A percentile compares a stretch with the other conserved stretches of the same genome.
Conservation (phyloP, 2,113 vertebrate genomes). For the Salvelinus fontinalis region DNA sequence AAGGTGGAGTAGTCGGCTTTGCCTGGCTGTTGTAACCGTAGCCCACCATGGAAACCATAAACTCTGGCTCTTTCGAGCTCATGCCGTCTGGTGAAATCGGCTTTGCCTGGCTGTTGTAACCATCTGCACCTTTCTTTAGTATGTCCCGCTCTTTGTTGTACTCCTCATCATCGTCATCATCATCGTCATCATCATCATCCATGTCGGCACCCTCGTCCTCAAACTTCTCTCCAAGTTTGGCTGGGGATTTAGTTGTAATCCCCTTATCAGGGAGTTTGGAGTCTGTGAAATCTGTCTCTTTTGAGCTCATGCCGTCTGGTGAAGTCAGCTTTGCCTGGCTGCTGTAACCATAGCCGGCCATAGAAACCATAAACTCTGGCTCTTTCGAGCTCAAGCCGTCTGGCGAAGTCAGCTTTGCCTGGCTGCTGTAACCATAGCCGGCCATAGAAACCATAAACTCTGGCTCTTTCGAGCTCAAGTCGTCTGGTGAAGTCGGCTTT, state of each 20-base stretch:
- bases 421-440: conserved; percentile 31
- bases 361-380: conserved; percentile 67
- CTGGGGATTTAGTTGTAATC: conserved; percentile 52
- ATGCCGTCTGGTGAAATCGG: conserved; percentile 48
- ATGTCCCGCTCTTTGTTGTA: conserved; percentile 39
- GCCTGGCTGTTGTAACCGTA: conserved; percentile 59
- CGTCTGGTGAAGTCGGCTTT: conserved; percentile 40
- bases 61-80: conserved; percentile 63
- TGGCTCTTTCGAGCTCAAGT: conserved; percentile 55
- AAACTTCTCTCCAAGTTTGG: conserved; percentile 46
- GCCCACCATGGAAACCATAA: conserved; percentile 64
- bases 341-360: conserved; percentile 61
- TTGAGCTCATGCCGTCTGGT: conserved; percentile 47
- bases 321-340: conserved; percentile 49
- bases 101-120: conserved; percentile 12
- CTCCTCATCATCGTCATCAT: conserved; percentile 52
- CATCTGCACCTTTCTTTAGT: conserved; percentile 21
- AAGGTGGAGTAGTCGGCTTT: conserved; percentile 33
- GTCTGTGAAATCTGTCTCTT: conserved; percentile 51
- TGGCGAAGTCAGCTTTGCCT: conserved; percentile 35
- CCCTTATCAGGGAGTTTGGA: conserved; percentile 63
- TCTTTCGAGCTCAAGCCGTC: conserved; percentile 54
- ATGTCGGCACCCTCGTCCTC: conserved; percentile 35
- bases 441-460: conserved; percentile 67
- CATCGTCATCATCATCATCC: conserved; percentile 35